These are phyloP conservation scores for Hormaphis cornu DNA, from an alignment of 1,140 invertebrate genomes.

Conservation along the genomic window DNA sequence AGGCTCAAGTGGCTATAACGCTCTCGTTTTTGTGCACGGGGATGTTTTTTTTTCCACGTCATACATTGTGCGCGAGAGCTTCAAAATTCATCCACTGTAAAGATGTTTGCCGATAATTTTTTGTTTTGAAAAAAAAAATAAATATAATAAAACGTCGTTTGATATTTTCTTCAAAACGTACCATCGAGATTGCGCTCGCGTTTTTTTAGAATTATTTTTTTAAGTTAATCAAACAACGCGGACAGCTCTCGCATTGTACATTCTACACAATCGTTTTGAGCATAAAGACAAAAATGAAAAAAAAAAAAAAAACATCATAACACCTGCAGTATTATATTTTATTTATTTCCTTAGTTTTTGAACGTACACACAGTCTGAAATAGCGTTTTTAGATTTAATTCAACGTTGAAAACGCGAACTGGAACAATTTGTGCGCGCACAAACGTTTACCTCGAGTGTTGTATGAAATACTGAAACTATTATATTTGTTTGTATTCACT, in stretches of 20 bases:
- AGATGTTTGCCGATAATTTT: conserved; percentile 26
- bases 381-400: no score
- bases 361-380: no score
- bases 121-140: no score
- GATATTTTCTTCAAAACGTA: conserved; percentile 11
- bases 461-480: no score
- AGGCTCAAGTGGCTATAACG: conserved; percentile 16
- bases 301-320: no score
- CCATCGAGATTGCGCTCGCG: neutral
- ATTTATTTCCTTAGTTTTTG: no score
- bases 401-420: no score
- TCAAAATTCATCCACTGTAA: conserved; percentile 26
- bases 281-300: neutral
- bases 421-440: no score
- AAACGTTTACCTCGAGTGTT: no score
- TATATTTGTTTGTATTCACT: no score
- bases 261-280: neutral
- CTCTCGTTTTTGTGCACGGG: conserved; percentile 3
- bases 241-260: neutral
- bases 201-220: neutral
- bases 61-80: conserved; percentile 17
- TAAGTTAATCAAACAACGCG: conserved; percentile 2
- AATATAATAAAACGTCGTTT: neutral
- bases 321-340: no score
- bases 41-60: neutral